Conservation (phyloP, 2,797 vertebrate genomes). For the Echeneis naucrates region DNA sequence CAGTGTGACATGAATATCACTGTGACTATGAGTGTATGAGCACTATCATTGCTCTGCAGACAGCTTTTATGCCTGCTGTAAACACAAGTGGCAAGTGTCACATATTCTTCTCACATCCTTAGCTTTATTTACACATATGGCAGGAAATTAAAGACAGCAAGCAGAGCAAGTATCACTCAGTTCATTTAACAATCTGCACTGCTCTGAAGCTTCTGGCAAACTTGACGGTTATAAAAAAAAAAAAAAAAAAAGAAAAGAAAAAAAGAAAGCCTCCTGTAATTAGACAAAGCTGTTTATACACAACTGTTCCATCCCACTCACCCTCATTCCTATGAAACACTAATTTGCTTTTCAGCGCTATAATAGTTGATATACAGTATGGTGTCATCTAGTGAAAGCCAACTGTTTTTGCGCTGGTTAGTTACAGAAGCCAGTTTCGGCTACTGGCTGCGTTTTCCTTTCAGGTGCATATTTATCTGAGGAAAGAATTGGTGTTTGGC, state of each 20-base stretch:
- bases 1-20: no score
- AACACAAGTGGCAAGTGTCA: slow-evolving; percentile 49
- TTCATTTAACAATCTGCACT: slow-evolving; percentile 59
- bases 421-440: slow-evolving; percentile 57
- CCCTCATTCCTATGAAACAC: slow-evolving; percentile 42
- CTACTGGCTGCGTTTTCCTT: slow-evolving; percentile 52
- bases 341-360: slow-evolving; percentile 62
- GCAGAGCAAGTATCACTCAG: slow-evolving; percentile 43
- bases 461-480: slow-evolving; percentile 68
- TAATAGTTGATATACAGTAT: slow-evolving; percentile 61
- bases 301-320: slow-evolving; percentile 43
- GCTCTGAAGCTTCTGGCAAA: slow-evolving; percentile 58
- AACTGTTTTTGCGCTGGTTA: slow-evolving; percentile 63
- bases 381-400: slow-evolving; percentile 62
- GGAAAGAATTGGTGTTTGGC: slow-evolving; percentile 55
- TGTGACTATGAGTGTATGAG: not conserved
- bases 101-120: slow-evolving; percentile 40
- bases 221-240: slow-evolving; percentile 31
- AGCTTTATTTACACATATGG: slow-evolving; percentile 62
- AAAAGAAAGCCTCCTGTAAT: slow-evolving; percentile 58
- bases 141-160: slow-evolving; percentile 66
- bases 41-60: slow-evolving; percentile 5
- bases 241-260: no score
- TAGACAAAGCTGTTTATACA: slow-evolving; percentile 70
- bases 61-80: slow-evolving; percentile 19